Evolutionary conservation across 2,113 vertebrate genomes (phyloP).

Genomic region (Crotalus helleri): DNA sequence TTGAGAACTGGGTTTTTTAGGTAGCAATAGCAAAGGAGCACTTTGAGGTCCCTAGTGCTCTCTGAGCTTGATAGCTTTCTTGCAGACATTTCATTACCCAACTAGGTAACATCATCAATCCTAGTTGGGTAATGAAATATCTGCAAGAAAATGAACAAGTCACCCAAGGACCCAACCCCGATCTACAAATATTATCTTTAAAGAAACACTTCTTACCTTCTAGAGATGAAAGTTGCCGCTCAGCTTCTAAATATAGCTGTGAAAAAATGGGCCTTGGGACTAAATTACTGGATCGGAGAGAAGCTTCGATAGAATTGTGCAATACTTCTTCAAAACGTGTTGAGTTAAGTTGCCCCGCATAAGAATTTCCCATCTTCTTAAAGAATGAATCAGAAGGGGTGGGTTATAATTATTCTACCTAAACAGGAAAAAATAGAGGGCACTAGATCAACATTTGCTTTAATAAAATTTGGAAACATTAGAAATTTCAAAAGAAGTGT

Average conservation of each 20-base stretch:
- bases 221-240: slow-evolving; percentile 76
- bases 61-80: neutral
- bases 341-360: slow-evolving; percentile 90
- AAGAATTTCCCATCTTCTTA: slow-evolving; percentile 92
- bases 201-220: slow-evolving; percentile 74
- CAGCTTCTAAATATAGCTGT: slow-evolving; percentile 91
- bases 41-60: neutral
- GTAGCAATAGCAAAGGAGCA: neutral
- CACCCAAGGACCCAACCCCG: neutral
- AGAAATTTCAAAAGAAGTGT: neutral
- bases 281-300: slow-evolving; percentile 88
- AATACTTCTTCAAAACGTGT: slow-evolving; percentile 94
- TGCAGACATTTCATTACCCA: neutral
- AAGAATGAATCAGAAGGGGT: neutral
- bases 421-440: neutral
- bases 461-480: slow-evolving; percentile 10
- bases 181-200: neutral
- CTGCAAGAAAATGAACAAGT: neutral
- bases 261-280: slow-evolving; percentile 92
- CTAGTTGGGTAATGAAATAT: neutral
- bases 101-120: neutral
- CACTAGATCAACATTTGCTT: slow-evolving; percentile 24
- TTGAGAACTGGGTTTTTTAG: neutral
- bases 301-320: slow-evolving; percentile 95
- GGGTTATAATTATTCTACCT: neutral